Conservation (phyloP, 2,888 invertebrate species). For the Hedychridium roseum region DNA sequence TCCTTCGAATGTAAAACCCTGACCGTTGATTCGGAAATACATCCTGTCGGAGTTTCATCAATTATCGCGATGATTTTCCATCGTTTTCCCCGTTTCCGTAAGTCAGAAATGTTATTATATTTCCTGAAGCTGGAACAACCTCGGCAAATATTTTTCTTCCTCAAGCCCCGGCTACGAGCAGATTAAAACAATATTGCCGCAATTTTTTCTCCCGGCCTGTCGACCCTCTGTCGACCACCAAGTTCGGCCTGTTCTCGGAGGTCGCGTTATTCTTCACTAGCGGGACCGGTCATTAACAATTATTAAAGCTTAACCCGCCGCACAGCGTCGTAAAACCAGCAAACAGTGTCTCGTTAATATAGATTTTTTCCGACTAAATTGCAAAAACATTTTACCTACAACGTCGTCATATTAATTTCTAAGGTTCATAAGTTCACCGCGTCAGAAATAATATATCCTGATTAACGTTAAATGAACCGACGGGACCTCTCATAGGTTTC, state of each 20-base stretch:
- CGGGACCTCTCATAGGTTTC: too few relatives aligned
- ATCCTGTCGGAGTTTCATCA: constrained; percentile 13
- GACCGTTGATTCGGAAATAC: background rate
- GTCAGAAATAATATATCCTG: too few relatives aligned
- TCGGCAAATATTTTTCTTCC: constrained; percentile 33
- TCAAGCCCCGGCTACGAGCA: constrained; percentile 7
- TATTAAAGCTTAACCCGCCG: background rate
- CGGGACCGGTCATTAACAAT: constrained; percentile 5
- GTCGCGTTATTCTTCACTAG: constrained; percentile 1
- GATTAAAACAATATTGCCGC: constrained; percentile 20
- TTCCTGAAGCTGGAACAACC: background rate
- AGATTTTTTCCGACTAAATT: too few relatives aligned
- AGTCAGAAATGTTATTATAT: constrained; percentile 3
- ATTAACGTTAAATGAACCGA: too few relatives aligned
- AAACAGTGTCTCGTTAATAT: too few relatives aligned
- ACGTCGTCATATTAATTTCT: too few relatives aligned
- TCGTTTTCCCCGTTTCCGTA: background rate
- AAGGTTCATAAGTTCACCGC: too few relatives aligned
- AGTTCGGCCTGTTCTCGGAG: too few relatives aligned
- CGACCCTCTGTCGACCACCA: too few relatives aligned
- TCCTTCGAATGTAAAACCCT: constrained; percentile 1
- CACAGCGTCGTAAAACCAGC: too few relatives aligned
- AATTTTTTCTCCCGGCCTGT: constrained; percentile 13
- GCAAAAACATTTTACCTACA: too few relatives aligned
- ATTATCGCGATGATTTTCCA: constrained; percentile 5